phyloP scores from a whole-genome alignment of 2,797 vertebrate genomes.

The Tamandua tetradactyla region DNA sequence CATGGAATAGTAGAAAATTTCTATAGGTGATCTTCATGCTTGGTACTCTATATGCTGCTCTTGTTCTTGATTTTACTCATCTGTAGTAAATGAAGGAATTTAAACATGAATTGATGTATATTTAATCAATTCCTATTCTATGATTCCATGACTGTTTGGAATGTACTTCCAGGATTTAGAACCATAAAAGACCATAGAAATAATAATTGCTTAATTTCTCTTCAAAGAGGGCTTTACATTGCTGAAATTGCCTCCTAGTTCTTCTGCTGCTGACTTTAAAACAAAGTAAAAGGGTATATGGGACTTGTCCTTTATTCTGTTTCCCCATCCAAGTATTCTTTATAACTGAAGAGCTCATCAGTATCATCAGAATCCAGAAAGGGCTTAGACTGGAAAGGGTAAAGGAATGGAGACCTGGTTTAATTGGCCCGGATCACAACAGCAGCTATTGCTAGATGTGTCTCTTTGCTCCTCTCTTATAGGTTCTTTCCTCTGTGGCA shows the following conservation, averaged over 20 bases:
- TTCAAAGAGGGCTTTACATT: background rate
- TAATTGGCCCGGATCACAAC: background rate
- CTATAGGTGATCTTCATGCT: background rate
- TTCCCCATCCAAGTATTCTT: background rate
- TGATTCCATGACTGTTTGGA: background rate
- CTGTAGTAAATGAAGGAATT: slow-evolving; percentile 11
- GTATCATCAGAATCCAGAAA: background rate
- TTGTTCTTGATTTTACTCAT: background rate
- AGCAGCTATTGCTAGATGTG: background rate
- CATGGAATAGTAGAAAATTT: background rate
- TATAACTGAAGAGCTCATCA: background rate
- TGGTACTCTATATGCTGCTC: background rate
- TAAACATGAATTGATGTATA: background rate
- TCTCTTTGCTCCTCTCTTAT: background rate
- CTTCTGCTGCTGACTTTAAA: background rate
- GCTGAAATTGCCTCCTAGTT: background rate
- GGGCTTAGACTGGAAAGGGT: background rate
- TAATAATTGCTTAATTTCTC: background rate
- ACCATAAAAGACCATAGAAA: background rate
- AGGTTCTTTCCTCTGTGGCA: background rate
- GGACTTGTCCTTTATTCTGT: background rate
- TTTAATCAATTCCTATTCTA: background rate
- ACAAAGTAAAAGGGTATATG: background rate
- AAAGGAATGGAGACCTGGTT: background rate
- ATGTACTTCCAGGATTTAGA: slow-evolving; percentile 13